A percentile compares a stretch with the other conserved stretches of the same genome.
phyloP scores from a whole-genome alignment of 2,888 invertebrate species.

The Cosmopolites sordidus region DNA sequence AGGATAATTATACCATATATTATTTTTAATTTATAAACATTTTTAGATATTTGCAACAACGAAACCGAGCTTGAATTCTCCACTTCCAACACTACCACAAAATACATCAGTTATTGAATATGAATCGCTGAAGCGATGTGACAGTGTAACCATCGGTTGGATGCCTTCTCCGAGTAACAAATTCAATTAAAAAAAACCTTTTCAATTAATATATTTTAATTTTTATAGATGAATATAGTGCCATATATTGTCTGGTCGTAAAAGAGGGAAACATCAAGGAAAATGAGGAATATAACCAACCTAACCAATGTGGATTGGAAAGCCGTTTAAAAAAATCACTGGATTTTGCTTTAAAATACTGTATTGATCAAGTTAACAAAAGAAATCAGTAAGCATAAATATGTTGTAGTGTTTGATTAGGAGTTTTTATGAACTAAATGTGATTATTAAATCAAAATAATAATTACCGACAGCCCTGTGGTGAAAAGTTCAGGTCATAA shows the following conservation, averaged over 20 bases:
- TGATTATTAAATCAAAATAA: no score
- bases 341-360: conserved; percentile 43
- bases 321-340: conserved; percentile 45
- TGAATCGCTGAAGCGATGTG: conserved; percentile 49
- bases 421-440: no score
- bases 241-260: conserved; percentile 46
- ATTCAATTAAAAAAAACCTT: no score
- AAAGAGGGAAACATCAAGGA: conserved; percentile 42
- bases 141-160: conserved; percentile 57
- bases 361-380: conserved; percentile 39
- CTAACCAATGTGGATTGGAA: conserved; percentile 51
- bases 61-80: conserved; percentile 43
- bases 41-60: conserved; percentile 52
- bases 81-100: conserved; percentile 54
- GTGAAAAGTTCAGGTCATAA: no score
- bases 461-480: no score
- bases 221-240: conserved; percentile 2
- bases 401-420: background rate
- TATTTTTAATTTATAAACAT: no score
- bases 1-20: no score
- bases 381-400: conserved; percentile 7
- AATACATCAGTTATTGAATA: conserved; percentile 53
- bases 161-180: conserved; percentile 48
- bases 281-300: conserved; percentile 38
- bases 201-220: no score